phyloP scores from a whole-genome alignment of 35 echinoderm and acorn worm species.

The Anneissia japonica region DNA sequence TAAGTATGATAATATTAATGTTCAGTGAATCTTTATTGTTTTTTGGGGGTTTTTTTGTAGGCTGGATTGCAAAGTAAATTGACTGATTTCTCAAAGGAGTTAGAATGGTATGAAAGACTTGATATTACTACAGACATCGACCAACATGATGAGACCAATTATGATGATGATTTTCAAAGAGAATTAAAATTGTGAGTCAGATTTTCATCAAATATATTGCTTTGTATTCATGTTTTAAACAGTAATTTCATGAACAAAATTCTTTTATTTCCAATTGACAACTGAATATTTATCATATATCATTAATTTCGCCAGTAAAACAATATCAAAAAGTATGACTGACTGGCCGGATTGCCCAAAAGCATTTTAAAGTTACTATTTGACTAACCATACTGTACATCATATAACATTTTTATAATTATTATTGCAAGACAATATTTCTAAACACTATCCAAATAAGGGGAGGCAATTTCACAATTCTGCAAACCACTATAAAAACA shows the following conservation, averaged over 20 bases:
- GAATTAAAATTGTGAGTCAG: conserved; percentile 84
- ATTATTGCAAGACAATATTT: no score
- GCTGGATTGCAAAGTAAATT: conserved; percentile 46
- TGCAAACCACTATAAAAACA: no score
- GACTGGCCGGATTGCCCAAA: background rate
- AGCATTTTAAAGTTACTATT: background rate
- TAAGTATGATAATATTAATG: background rate
- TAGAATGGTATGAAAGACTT: conserved; percentile 77
- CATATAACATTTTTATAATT: no score
- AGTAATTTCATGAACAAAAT: background rate
- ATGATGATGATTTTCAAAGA: conserved; percentile 59
- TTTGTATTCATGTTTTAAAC: background rate
- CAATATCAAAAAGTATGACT: background rate
- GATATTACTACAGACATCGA: conserved; percentile 39
- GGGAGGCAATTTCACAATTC: no score
- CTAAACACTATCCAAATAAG: no score
- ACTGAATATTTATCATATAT: background rate
- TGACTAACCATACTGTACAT: no score
- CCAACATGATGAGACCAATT: conserved; percentile 5
- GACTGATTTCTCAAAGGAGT: conserved; percentile 35
- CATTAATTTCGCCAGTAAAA: no score
- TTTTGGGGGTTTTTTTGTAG: conserved; percentile 18
- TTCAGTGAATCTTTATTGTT: background rate
- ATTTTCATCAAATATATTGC: background rate
- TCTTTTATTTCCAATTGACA: background rate